A percentile compares a stretch with the other conserved stretches of the same genome.
Conservation (phyloP, 2,888 invertebrate genomes). For the Rhimphoctona megacephalus region DNA sequence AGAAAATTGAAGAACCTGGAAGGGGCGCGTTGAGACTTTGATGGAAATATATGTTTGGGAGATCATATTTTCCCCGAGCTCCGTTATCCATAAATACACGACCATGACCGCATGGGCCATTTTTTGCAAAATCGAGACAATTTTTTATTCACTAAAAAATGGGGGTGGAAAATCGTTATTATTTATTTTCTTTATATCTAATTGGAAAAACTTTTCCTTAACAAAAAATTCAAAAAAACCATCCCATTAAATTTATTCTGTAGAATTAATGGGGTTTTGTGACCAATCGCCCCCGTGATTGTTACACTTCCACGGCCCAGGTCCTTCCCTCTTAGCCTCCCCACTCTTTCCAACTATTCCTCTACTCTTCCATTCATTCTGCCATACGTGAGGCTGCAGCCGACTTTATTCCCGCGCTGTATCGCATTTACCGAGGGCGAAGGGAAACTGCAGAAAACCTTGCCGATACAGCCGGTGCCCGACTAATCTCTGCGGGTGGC, state of each 20-base stretch:
- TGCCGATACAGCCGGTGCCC: too few species aligned
- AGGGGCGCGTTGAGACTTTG: constrained; percentile 29
- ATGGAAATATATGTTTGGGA: constrained; percentile 42
- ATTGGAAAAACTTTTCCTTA: neutral
- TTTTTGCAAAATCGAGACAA: constrained; percentile 1
- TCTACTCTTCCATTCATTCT: too few species aligned
- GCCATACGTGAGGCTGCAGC: too few species aligned
- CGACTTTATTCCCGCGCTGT: too few species aligned
- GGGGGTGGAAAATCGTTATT: neutral
- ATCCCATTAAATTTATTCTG: neutral
- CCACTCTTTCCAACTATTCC: too few species aligned
- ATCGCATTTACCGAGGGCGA: too few species aligned
- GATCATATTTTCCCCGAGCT: constrained; percentile 18
- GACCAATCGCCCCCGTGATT: too few species aligned
- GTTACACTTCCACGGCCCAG: too few species aligned
- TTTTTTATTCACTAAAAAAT: neutral
- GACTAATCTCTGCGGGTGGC: too few species aligned
- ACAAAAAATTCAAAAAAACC: neutral
- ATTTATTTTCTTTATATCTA: neutral
- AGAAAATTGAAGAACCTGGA: constrained; percentile 38
- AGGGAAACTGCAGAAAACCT: too few species aligned
- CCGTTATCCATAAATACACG: constrained; percentile 15
- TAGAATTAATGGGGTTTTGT: too few species aligned
- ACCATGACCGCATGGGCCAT: neutral
- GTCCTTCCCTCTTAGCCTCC: too few species aligned